Base-by-base conservation (phyloP, 2,113 vertebrate species). In the Ptilorrhoa leucosticta region DNA sequence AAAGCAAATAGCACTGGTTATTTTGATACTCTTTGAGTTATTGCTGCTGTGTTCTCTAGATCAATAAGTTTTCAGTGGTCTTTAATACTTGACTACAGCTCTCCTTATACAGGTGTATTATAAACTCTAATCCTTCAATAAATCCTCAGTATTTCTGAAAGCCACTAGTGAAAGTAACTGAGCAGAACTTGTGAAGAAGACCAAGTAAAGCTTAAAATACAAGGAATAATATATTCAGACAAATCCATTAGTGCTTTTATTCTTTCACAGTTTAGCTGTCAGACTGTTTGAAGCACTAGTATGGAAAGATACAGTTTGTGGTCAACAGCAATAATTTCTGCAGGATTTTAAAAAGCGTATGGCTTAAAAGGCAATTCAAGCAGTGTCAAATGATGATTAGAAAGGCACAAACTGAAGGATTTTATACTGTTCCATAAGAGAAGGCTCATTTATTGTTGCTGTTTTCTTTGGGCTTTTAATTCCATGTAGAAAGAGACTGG, bases 181-280 rank as follows among this genome's bases (percentile, higher is more conserved):
- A 89, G 89, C 73, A 88, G 69, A 87, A 61, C 22, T 30, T 70
- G 21, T 83, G 72, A 81, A 81, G 70, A 80, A 68, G 53, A 93
- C 51, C 65, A 58, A 91, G 45, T 48, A 88, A 69, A 87, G 40
- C 70, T 78, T 69, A 89, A 86, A 89, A 90, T 82, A 87, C 57
- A 90, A 94, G 58, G 70, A 69, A 21, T 84, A 95, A 97, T 89
- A 31, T 19, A 35, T 90, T 88, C 85, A 95, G 95, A 96, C 84
- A 96, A 92, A 93, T 83, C 95, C 87, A 88, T 95, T 97, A 94
- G 75, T 85, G 77, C 85, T 87, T 95, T 95, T 96, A 72, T 83
- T 97, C 90, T 94, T 93, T 77, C 39, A 35, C 58, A 31, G 63
- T 81, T 87, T 54, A 54, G 22, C 89, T 96, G 94, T 91, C 91